Evolutionary conservation across 2,888 invertebrate species (phyloP).

Genomic region (Luperina testacea): DNA sequence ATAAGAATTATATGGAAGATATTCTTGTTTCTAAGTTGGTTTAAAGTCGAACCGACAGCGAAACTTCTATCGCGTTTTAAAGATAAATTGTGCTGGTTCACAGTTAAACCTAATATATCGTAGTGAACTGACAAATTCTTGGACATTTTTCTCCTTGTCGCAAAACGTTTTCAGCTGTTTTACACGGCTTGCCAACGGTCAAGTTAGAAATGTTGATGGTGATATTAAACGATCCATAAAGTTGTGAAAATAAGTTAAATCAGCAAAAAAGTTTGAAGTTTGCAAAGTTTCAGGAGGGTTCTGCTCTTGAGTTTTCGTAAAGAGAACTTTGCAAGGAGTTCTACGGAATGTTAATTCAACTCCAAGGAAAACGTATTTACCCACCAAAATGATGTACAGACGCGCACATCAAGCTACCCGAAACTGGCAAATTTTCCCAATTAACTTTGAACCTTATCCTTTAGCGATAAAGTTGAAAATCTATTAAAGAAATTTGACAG

Average conservation of each 20-base stretch:
- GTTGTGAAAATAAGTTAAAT: conserved; percentile 20
- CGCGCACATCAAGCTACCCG: too few relatives aligned
- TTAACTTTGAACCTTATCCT: too few relatives aligned
- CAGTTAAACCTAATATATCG: conserved; percentile 43
- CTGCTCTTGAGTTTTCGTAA: neutral
- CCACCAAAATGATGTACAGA: neutral
- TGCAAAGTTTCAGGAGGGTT: conserved; percentile 11
- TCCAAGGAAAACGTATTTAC: neutral
- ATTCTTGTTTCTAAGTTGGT: conserved; percentile 36
- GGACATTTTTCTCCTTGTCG: conserved; percentile 6
- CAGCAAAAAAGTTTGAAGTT: conserved; percentile 6
- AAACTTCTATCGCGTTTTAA: conserved; percentile 41
- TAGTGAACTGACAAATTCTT: conserved; percentile 46
- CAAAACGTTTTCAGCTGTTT: conserved; percentile 15
- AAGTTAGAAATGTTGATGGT: conserved; percentile 6
- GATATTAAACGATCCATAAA: neutral
- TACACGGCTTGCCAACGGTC: neutral
- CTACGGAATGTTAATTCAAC: neutral
- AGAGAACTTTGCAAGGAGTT: conserved; percentile 8
- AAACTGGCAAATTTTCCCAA: too few relatives aligned
- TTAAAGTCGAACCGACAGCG: conserved; percentile 45
- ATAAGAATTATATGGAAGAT: conserved; percentile 44
- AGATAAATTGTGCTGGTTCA: conserved; percentile 47
- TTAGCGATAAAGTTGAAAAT: too few relatives aligned
- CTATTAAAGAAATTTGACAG: too few relatives aligned